phyloP scores from a whole-genome alignment of 2,888 invertebrate species.

The Melanophora roralis region DNA sequence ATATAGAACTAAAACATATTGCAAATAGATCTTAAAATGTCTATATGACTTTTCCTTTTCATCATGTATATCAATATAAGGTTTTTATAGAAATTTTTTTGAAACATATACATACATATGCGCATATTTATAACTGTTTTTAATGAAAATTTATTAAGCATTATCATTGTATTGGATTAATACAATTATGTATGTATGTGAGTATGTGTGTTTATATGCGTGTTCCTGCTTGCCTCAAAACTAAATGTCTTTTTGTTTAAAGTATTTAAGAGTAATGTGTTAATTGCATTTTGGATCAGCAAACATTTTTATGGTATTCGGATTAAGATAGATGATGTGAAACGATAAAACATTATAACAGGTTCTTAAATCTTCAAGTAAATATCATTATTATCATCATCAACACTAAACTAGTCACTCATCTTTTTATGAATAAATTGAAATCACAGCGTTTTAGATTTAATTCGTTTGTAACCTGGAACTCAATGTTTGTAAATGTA shows the following conservation, averaged over 20 bases:
- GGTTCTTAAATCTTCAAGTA: conserved; percentile 57
- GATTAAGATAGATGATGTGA: conserved; percentile 57
- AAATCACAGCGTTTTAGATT: conserved; percentile 32
- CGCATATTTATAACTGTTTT: conserved; percentile 3
- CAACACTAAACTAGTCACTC: neutral
- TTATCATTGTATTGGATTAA: conserved; percentile 12
- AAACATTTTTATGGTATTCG: conserved; percentile 56
- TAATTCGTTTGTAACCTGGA: conserved; percentile 34
- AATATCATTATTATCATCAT: conserved; percentile 41
- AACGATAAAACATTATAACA: conserved; percentile 59
- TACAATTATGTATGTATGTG: neutral
- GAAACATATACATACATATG: neutral
- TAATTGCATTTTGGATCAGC: conserved; percentile 62
- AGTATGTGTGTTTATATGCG: neutral
- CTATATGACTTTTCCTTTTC: conserved; percentile 19
- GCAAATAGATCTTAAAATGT: conserved; percentile 11
- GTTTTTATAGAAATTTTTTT: neutral
- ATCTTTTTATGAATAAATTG: too few species aligned
- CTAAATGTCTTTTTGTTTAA: conserved; percentile 36
- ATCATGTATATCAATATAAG: neutral
- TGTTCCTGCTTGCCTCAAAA: neutral
- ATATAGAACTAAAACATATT: conserved; percentile 48
- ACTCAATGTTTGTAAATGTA: conserved; percentile 7
- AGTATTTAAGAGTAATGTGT: conserved; percentile 57
- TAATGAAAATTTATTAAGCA: conserved; percentile 6